Evolutionary conservation across 2,797 vertebrate genomes (phyloP).

Genomic region (Semotilus atromaculatus): DNA sequence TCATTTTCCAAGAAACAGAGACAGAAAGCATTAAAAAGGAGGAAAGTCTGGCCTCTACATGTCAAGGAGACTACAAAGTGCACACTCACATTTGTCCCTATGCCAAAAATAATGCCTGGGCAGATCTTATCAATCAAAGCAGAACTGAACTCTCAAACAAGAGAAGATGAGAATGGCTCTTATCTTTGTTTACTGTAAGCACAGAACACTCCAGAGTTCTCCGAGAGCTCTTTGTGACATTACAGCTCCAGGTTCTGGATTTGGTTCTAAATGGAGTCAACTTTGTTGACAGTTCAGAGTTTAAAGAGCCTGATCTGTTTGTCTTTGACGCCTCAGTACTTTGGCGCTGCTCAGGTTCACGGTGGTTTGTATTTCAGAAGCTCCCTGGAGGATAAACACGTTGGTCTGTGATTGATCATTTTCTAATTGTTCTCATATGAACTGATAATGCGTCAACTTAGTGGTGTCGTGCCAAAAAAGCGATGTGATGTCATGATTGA

Average conservation of each 20-base stretch:
- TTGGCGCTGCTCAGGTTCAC: slow-evolving; percentile 29
- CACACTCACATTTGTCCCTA: slow-evolving; percentile 17
- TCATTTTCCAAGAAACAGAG: slow-evolving; percentile 4
- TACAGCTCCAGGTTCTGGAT: not conserved
- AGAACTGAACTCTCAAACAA: slow-evolving; percentile 37
- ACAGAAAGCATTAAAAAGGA: not conserved
- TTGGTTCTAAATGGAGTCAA: not conserved
- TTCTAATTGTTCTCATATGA: not conserved
- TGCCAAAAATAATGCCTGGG: slow-evolving; percentile 42
- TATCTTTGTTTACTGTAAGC: slow-evolving; percentile 45
- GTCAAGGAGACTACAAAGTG: slow-evolving; percentile 37
- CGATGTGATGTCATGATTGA: not conserved
- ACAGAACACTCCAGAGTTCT: slow-evolving; percentile 26
- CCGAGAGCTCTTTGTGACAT: slow-evolving; percentile 30
- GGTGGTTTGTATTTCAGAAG: slow-evolving; percentile 55
- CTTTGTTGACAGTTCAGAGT: slow-evolving; percentile 44
- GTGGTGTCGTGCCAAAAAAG: not conserved
- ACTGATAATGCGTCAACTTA: not conserved
- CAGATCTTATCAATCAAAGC: slow-evolving; percentile 55
- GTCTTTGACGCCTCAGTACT: slow-evolving; percentile 28
- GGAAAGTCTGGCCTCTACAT: slow-evolving; percentile 39
- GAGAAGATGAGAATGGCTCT: slow-evolving; percentile 29
- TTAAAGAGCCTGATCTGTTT: slow-evolving; percentile 50
- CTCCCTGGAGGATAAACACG: slow-evolving; percentile 22
- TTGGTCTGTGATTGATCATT: slow-evolving; percentile 29